Percentiles rank a stretch among this genome's conserved stretches.
phyloP scores from a whole-genome alignment of 2,113 vertebrate species.

The Halichoeres trimaculatus region DNA sequence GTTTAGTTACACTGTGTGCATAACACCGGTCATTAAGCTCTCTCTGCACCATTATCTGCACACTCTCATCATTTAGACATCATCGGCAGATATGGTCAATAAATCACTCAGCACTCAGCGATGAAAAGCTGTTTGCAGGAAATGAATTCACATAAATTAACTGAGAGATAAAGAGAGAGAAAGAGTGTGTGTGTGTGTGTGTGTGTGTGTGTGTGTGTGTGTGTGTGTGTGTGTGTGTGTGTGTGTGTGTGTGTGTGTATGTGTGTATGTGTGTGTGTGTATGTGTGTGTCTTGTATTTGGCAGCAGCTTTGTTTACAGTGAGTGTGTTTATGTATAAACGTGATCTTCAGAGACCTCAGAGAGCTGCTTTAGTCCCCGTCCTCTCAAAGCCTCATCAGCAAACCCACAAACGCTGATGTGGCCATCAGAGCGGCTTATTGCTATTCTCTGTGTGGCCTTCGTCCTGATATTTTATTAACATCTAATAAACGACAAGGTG shows the following conservation, averaged over 20 bases:
- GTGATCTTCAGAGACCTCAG: too few relatives aligned
- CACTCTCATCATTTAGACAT: slow-evolving; percentile 17
- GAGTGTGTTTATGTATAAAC: too few relatives aligned
- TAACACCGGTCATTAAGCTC: slow-evolving; percentile 17
- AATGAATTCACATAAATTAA: neutral
- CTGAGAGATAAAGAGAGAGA: neutral
- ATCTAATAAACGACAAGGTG: slow-evolving; percentile 57
- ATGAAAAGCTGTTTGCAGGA: slow-evolving; percentile 1
- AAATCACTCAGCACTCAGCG: slow-evolving; percentile 11
- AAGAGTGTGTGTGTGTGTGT: neutral
- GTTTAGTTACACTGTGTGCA: slow-evolving; percentile 1
- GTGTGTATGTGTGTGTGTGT: too few relatives aligned
- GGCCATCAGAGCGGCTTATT: slow-evolving; percentile 20
- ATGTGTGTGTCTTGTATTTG: too few relatives aligned
- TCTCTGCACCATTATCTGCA: slow-evolving; percentile 24
- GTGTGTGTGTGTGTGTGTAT: too few relatives aligned
- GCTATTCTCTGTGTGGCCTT: slow-evolving; percentile 13
- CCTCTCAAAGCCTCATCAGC: slow-evolving; percentile 33
- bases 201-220: neutral
- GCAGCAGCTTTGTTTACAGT: too few relatives aligned
- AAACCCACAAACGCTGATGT: slow-evolving; percentile 53
- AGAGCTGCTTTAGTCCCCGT: neutral
- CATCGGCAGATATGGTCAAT: slow-evolving; percentile 18
- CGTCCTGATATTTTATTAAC: slow-evolving; percentile 51
- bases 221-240: too few relatives aligned